Evolutionary conservation across 1,140 invertebrate genomes (phyloP).

Genomic region (Anagrus nilaparvatae): DNA sequence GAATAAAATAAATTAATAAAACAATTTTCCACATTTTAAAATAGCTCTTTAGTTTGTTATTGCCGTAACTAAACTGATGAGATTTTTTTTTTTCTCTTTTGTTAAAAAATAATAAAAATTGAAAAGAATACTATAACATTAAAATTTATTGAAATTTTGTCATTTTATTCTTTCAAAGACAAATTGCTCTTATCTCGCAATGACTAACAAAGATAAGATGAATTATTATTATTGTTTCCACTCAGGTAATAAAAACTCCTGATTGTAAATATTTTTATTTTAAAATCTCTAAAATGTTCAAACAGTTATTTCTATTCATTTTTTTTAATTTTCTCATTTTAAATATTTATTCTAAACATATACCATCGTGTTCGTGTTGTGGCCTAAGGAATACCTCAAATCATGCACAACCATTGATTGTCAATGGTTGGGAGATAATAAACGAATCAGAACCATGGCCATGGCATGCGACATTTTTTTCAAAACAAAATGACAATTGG

Average conservation of each 20-base stretch:
- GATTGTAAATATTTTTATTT: not conserved
- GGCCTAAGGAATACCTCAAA: not conserved
- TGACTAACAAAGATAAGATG: too few relatives aligned
- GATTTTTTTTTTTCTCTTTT: too few relatives aligned
- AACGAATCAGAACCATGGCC: constrained; percentile 22
- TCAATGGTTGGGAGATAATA: constrained; percentile 28
- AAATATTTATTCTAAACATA: not conserved
- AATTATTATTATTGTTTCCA: too few relatives aligned
- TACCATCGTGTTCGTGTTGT: not conserved
- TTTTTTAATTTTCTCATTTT: not conserved
- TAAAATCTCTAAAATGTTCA: too few relatives aligned
- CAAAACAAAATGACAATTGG: constrained; percentile 29
- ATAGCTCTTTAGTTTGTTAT: not conserved
- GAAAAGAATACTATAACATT: too few relatives aligned
- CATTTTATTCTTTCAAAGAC: too few relatives aligned
- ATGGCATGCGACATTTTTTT: constrained; percentile 37
- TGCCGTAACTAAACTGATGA: constrained; percentile 29
- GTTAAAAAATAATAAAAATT: too few relatives aligned
- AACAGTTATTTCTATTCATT: not conserved
- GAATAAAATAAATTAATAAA: constrained; percentile 7
- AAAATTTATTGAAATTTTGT: too few relatives aligned
- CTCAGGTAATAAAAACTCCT: too few relatives aligned
- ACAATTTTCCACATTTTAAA: constrained; percentile 4
- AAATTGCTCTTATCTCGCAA: too few relatives aligned
- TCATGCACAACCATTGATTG: constrained; percentile 27